phyloP scores from a whole-genome alignment of 2,113 vertebrate species.

The Lagopus leucura region DNA sequence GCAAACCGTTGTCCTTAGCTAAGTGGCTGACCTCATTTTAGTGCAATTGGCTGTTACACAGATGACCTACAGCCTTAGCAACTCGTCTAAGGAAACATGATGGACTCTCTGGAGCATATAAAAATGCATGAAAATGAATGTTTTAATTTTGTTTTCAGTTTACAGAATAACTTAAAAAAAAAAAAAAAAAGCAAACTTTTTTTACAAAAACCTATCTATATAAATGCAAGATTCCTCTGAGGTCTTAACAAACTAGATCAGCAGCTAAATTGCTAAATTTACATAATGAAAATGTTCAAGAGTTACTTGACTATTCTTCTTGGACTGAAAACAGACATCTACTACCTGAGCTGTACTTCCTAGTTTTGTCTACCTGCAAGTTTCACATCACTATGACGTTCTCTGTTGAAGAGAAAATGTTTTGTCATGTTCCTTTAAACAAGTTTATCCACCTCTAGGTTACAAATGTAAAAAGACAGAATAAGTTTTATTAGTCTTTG shows the following conservation, averaged over 20 bases:
- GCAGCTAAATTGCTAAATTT: not conserved
- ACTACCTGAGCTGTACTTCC: not conserved
- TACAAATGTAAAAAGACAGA: not conserved
- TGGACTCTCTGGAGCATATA: not conserved
- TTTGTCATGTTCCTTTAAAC: conserved; percentile 38
- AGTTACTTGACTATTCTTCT: not conserved
- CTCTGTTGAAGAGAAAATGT: conserved; percentile 25
- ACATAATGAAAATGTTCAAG: not conserved
- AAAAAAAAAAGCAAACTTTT: not conserved
- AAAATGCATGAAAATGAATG: not conserved
- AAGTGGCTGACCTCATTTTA: conserved; percentile 1
- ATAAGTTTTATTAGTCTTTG: not conserved
- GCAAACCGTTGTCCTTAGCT: not conserved
- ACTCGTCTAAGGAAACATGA: not conserved
- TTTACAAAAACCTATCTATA: not conserved
- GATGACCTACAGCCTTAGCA: not conserved
- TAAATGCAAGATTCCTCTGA: not conserved
- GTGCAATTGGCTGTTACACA: not conserved
- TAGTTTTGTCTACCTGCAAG: not conserved
- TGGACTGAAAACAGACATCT: not conserved
- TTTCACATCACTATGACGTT: conserved; percentile 2
- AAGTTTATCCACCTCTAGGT: not conserved
- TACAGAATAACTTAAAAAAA: not conserved
- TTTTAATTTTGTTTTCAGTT: not conserved
- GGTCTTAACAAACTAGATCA: not conserved